These are phyloP conservation scores for Aromia moschata DNA, from an alignment of 2,888 invertebrate species.

Conservation along the genomic window DNA sequence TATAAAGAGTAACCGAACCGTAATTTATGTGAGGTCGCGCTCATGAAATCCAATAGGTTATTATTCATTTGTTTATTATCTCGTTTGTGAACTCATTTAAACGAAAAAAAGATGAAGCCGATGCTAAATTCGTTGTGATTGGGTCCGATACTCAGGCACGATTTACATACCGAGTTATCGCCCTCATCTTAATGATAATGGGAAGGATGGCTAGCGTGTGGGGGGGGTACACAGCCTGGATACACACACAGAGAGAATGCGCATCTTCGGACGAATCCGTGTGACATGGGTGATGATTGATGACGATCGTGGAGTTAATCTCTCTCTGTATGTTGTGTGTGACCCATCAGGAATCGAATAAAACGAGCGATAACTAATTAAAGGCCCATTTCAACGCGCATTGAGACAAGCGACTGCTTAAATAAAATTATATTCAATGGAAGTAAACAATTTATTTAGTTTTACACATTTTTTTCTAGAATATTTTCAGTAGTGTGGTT, in stretches of 20 bases:
- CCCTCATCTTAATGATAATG: conserved; percentile 30
- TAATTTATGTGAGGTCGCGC: conserved; percentile 42
- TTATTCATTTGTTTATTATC: conserved; percentile 45
- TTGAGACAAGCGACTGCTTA: too few species aligned
- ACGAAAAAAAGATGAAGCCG: conserved; percentile 15
- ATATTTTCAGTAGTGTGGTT: too few species aligned
- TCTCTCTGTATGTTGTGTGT: conserved; percentile 41
- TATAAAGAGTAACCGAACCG: conserved; percentile 42
- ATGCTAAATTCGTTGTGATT: conserved; percentile 19
- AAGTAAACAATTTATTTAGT: too few species aligned
- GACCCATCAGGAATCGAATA: conserved; percentile 44
- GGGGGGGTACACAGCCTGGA: conserved; percentile 12
- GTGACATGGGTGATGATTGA: conserved; percentile 46
- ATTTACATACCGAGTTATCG: conserved; percentile 26
- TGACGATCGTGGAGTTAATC: conserved; percentile 45
- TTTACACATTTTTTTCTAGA: too few species aligned
- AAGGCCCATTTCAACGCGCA: conserved; percentile 42
- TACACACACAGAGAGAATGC: conserved; percentile 15
- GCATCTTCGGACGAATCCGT: conserved; percentile 24
- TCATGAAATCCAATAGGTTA: conserved; percentile 43
- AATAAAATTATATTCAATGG: too few species aligned
- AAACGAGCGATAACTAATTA: conserved; percentile 44
- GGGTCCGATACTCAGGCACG: conserved; percentile 13
- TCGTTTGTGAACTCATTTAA: conserved; percentile 31
- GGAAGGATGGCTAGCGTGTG: conserved; percentile 22